A percentile compares a stretch with the other conserved stretches of the same genome.
These are phyloP conservation scores for Palythoa caribaeorum DNA, from an alignment of 92 coral and sea anemone genomes.

Conservation along the genomic window DNA sequence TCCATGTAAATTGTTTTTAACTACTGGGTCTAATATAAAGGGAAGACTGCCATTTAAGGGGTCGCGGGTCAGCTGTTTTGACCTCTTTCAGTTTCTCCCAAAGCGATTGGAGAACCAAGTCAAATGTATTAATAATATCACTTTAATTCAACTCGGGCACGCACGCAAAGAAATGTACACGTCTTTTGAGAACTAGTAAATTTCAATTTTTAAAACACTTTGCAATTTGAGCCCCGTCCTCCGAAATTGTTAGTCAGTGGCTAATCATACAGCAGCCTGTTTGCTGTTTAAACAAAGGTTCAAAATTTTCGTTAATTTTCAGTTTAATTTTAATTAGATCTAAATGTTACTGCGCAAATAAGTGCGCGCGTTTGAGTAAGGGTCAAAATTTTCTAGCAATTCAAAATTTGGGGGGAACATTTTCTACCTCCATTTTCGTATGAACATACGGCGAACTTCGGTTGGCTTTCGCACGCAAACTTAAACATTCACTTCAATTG, in stretches of 20 bases:
- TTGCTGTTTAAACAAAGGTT: no score
- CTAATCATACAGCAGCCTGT: no score
- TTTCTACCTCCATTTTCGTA: no score
- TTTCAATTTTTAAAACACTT: neutral
- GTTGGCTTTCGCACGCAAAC: no score
- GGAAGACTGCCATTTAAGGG: neutral
- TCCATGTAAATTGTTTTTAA: neutral
- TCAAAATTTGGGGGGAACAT: no score
- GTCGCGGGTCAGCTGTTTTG: conserved; percentile 5
- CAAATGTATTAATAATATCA: neutral
- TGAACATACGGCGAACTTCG: no score
- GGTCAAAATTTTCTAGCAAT: no score
- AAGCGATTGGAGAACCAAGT: neutral
- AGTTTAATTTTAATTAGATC: no score
- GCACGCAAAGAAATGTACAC: neutral
- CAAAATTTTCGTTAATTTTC: no score
- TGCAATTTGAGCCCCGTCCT: neutral
- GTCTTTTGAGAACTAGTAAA: neutral
- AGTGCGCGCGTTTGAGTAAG: no score
- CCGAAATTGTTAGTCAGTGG: neutral
- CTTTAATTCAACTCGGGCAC: neutral
- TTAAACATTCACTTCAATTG: no score
- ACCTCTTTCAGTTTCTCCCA: neutral
- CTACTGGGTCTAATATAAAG: neutral
- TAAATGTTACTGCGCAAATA: no score